Evolutionary conservation across 2,888 invertebrate genomes (phyloP).

Genomic region (Crematogaster levior): DNA sequence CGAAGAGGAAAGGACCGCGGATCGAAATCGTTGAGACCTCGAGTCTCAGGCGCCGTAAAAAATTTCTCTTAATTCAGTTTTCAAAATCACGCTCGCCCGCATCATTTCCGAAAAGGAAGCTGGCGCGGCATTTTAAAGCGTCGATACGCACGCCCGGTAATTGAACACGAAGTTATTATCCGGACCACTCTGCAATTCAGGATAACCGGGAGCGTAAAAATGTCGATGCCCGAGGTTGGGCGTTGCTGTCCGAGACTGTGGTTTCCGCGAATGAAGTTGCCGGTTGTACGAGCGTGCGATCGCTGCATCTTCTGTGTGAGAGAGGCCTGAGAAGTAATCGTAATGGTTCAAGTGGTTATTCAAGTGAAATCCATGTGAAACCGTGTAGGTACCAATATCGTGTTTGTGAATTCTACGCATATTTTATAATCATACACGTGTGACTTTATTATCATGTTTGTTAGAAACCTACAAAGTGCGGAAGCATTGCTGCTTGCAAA

Average conservation of each 20-base stretch:
- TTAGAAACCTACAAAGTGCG: not conserved
- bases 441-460: not conserved
- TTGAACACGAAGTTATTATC: conserved; percentile 71
- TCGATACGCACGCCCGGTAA: conserved; percentile 64
- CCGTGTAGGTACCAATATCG: not conserved
- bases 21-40: not conserved
- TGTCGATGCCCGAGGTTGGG: conserved; percentile 27
- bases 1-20: not conserved
- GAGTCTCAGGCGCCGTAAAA: conserved; percentile 22
- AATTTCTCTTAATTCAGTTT: conserved; percentile 43
- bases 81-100: conserved; percentile 34
- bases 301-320: not conserved
- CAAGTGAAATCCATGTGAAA: not conserved
- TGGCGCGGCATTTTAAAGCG: conserved; percentile 62
- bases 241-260: not conserved
- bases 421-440: not conserved
- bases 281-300: not conserved
- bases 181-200: conserved; percentile 60
- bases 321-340: not conserved
- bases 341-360: not conserved
- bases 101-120: conserved; percentile 47
- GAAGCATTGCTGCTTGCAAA: not conserved
- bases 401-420: not conserved
- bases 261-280: conserved; percentile 22
- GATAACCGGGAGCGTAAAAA: conserved; percentile 58